A percentile compares a stretch with the other conserved stretches of the same genome.
These are phyloP conservation scores for Drosophila littoralis DNA, from an alignment of 1,140 invertebrate species.

Conservation along the genomic window DNA sequence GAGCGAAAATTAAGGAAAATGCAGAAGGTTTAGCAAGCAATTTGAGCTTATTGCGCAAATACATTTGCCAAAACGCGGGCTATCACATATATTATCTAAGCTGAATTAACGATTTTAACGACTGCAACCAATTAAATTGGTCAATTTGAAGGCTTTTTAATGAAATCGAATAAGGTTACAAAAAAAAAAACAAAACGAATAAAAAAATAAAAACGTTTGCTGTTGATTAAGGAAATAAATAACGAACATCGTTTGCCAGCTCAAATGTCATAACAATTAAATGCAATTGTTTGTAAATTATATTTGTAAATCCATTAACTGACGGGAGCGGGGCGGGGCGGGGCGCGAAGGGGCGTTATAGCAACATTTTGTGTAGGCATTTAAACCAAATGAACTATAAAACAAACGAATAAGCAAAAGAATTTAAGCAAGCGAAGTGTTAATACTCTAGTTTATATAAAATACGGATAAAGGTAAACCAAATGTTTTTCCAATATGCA, in stretches of 20 bases:
- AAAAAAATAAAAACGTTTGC: conserved; percentile 1
- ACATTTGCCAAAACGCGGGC: background rate
- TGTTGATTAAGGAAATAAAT: conserved; percentile 37
- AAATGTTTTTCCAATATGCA: too few relatives aligned
- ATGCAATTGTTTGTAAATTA: conserved; percentile 38
- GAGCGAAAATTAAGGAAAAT: too few relatives aligned
- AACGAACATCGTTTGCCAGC: conserved; percentile 12
- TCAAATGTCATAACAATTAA: conserved; percentile 35
- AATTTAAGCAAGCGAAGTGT: background rate
- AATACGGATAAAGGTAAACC: too few relatives aligned
- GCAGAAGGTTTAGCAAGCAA: background rate
- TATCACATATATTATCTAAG: background rate
- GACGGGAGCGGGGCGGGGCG: background rate
- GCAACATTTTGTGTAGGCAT: background rate
- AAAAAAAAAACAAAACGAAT: background rate
- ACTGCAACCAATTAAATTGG: conserved; percentile 8
- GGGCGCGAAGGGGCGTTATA: background rate
- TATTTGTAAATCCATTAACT: conserved; percentile 25
- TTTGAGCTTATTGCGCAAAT: background rate
- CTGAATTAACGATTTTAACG: background rate
- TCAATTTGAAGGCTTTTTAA: conserved; percentile 5
- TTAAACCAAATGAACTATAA: background rate
- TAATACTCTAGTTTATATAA: background rate
- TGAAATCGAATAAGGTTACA: conserved; percentile 14
- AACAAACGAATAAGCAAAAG: background rate